Conservation (phyloP, 2,888 invertebrate genomes). For the Coelopa pilipes region DNA sequence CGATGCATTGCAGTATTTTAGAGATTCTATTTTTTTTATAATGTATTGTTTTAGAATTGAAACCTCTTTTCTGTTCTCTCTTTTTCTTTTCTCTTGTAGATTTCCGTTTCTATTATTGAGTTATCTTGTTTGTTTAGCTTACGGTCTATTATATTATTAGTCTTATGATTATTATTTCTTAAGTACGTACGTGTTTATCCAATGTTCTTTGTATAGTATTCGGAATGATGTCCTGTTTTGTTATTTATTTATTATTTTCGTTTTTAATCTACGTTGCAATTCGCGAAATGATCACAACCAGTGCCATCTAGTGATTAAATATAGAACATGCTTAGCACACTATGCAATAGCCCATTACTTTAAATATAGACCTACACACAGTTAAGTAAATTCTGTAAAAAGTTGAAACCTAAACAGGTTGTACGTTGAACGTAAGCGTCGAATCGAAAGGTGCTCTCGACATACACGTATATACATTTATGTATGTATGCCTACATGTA, state of each 20-base stretch:
- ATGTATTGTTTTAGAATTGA: constrained; percentile 35
- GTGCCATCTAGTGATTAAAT: constrained; percentile 31
- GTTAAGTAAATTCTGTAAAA: background rate
- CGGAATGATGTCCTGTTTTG: background rate
- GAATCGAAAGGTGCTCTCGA: constrained; percentile 57
- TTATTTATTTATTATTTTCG: background rate
- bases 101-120: constrained; percentile 37
- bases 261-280: constrained; percentile 5
- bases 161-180: background rate
- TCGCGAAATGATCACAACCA: constrained; percentile 4
- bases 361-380: background rate
- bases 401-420: background rate
- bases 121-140: constrained; percentile 1
- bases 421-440: constrained; percentile 35
- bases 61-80: constrained; percentile 36
- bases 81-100: constrained; percentile 40
- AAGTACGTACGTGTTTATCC: background rate
- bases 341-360: background rate
- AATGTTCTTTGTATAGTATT: background rate
- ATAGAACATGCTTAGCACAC: constrained; percentile 25
- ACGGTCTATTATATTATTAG: background rate
- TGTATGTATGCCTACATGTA: too few relatives aligned
- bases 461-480: background rate
- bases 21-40: constrained; percentile 36
- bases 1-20: constrained; percentile 25